Conservation (phyloP, 2,113 vertebrate species). For the Salvelinus alpinus region DNA sequence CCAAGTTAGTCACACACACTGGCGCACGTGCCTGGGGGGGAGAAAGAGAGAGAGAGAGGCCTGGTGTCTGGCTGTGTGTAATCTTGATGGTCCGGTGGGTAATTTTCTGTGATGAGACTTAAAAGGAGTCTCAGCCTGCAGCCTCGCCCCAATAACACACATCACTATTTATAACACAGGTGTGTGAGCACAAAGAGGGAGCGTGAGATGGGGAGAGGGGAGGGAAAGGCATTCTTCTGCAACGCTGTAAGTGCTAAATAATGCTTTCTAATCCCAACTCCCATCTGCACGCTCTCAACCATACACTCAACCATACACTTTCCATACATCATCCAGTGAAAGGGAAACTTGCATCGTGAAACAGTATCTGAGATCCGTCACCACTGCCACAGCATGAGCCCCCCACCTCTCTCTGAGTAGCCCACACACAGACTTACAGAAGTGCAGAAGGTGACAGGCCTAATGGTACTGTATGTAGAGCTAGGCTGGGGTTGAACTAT, state of each 20-base stretch:
- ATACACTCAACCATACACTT: too few relatives aligned
- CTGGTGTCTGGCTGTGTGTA: not conserved
- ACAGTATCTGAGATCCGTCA: not conserved
- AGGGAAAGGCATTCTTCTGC: not conserved
- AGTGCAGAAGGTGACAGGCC: not conserved
- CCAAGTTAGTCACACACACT: slow-evolving; percentile 44
- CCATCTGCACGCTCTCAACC: not conserved
- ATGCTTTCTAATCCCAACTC: not conserved
- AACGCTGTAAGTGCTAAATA: slow-evolving; percentile 19
- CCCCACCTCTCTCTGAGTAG: not conserved
- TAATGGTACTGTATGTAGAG: too few relatives aligned
- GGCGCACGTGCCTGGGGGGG: not conserved
- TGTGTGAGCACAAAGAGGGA: not conserved
- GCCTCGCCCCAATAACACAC: slow-evolving; percentile 50
- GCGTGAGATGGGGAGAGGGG: not conserved
- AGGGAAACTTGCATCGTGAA: not conserved
- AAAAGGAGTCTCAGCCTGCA: slow-evolving; percentile 19
- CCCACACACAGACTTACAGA: not conserved
- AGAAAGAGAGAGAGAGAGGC: not conserved
- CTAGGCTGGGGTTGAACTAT: too few relatives aligned
- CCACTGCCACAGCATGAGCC: not conserved
- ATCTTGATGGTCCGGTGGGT: slow-evolving; percentile 1
- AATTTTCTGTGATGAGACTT: not conserved
- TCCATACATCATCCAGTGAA: not conserved
- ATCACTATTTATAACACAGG: slow-evolving; percentile 29